Evolutionary conservation across 1,140 invertebrate genomes (phyloP), one percentile per base, ranked within the genome.

Genomic region (Drosophila kikkawai): DNA sequence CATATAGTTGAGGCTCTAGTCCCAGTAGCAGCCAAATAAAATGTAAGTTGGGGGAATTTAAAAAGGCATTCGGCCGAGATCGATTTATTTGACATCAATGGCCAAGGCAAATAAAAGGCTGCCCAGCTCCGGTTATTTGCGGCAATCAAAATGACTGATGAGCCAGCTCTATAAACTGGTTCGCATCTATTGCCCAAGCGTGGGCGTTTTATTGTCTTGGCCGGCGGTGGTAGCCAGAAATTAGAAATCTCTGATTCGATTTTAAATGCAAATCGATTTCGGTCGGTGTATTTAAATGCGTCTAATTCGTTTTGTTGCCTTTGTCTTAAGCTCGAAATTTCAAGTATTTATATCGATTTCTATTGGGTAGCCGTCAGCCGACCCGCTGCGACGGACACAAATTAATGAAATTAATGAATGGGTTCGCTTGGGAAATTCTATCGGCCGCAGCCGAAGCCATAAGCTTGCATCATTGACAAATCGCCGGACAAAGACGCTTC

Each of bases 81-180:
- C 70, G 55, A 86, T 79, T 87, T 50, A 82, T 77, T 79, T 83
- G 68, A 63, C 79, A 81, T 77, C 64, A 83, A 78, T 78, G 61
- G 48, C 47, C 59, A 66, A 36, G 70, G 57, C 53, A 41, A 63
- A 44, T 71, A 67, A 56, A 57, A 56, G 61, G 32, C 61, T 22
- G 29, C 26, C 48, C 45, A 69, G 80, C 76, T 79, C 75, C 69
- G 65, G 69, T 64, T 74, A 60, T 88, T 83, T 71, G 70, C 59
- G 77, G 81, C 84, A 75, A 90, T 90, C 85, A 79, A 81, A 90
- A 80, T 90, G 85, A 90, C 65, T 79, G 82, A 90, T 91, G 85
- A 85, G 79, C 57, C 79, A 56, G 75, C 56, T 81, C 64, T 22
- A 50, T 29, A 73, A 90, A 90, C 86, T 85, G 70, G 86, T 81